Conservation (phyloP, 92 coral and sea anemone species). For the Muricea muricata region DNA sequence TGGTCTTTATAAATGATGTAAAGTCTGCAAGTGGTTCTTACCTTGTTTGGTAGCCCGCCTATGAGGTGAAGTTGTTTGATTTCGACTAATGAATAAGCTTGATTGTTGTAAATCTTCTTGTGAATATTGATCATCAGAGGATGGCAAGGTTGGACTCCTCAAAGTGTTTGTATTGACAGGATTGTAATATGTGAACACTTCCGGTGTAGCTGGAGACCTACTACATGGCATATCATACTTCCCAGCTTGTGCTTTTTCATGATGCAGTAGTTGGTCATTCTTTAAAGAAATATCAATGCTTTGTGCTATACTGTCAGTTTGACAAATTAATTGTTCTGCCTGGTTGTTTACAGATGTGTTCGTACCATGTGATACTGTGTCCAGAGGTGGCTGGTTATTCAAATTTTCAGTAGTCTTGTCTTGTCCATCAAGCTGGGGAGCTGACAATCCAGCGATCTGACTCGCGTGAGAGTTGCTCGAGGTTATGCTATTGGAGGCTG, state of each 20-base stretch:
- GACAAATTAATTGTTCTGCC: no score
- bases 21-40: background rate
- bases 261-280: background rate
- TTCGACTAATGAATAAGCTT: constrained; percentile 28
- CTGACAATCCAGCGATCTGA: background rate
- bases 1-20: no score
- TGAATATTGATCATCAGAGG: background rate
- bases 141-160: background rate
- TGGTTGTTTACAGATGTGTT: no score
- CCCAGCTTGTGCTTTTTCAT: no score
- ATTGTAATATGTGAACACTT: background rate
- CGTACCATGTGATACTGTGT: background rate
- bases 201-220: background rate
- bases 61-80: constrained; percentile 29
- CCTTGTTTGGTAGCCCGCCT: constrained; percentile 7
- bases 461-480: background rate
- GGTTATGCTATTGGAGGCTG: background rate
- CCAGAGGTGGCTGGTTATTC: background rate
- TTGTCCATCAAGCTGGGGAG: background rate
- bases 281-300: background rate
- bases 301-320: no score
- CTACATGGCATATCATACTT: no score
- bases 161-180: background rate
- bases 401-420: background rate
- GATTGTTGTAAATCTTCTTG: background rate